Evolutionary conservation across 2,113 vertebrate genomes (phyloP).

Genomic region (Thymallus thymallus): DNA sequence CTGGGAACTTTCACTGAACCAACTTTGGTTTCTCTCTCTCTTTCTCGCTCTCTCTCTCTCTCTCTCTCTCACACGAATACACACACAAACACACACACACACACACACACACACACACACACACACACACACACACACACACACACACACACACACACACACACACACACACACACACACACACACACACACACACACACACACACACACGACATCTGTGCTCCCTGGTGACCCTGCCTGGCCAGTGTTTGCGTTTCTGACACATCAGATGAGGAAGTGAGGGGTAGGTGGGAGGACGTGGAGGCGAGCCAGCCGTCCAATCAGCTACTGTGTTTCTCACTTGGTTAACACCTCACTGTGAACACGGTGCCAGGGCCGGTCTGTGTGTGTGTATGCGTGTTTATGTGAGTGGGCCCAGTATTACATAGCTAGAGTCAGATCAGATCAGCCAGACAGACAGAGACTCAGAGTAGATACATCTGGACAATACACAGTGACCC

Average conservation of each 20-base stretch:
- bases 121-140: slow-evolving; percentile 44
- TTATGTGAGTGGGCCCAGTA: too few species aligned
- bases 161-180: slow-evolving; percentile 37
- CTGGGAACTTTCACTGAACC: too few species aligned
- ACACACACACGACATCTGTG: slow-evolving; percentile 36
- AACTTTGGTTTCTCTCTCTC: too few species aligned
- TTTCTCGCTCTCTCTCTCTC: too few species aligned
- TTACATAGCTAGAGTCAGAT: background rate
- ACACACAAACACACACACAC: background rate
- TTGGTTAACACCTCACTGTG: slow-evolving; percentile 63
- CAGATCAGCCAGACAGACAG: slow-evolving; percentile 29
- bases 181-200: slow-evolving; percentile 26
- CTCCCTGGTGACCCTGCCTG: slow-evolving; percentile 54
- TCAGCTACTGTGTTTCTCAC: slow-evolving; percentile 59
- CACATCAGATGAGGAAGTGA: slow-evolving; percentile 64
- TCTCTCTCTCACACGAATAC: slow-evolving; percentile 6
- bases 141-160: slow-evolving; percentile 60
- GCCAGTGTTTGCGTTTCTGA: slow-evolving; percentile 44
- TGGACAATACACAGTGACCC: slow-evolving; percentile 26
- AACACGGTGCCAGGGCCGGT: slow-evolving; percentile 47
- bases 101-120: slow-evolving; percentile 21
- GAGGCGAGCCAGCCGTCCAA: slow-evolving; percentile 61
- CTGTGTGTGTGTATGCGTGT: too few species aligned
- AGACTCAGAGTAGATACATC: background rate
- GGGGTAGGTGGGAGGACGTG: slow-evolving; percentile 60